A percentile compares a stretch with the other conserved stretches of the same genome.
These are phyloP conservation scores for Ctenochaetus hawaiiensis DNA, from an alignment of 2,797 vertebrate genomes.

Conservation along the genomic window DNA sequence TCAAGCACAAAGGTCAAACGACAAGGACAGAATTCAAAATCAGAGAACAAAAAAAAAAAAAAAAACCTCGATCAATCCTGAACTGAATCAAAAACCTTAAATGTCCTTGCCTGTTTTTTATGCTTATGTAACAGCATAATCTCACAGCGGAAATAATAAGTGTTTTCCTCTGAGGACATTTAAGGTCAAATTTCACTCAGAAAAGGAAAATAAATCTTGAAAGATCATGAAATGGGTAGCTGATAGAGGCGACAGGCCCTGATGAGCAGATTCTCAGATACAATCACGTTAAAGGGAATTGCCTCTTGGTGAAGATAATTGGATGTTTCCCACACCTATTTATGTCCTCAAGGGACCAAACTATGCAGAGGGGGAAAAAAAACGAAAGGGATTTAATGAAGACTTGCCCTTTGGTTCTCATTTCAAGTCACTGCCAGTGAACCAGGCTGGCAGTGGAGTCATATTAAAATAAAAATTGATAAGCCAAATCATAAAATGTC, in stretches of 20 bases:
- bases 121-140: neutral
- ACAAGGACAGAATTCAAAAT: conserved; percentile 38
- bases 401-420: conserved; percentile 42
- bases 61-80: neutral
- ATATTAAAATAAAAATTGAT: conserved; percentile 21
- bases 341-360: conserved; percentile 58
- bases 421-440: conserved; percentile 32
- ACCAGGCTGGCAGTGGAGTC: conserved; percentile 22
- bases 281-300: conserved; percentile 80
- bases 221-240: conserved; percentile 56
- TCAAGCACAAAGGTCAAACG: conserved; percentile 56
- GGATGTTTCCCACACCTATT: conserved; percentile 74
- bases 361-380: conserved; percentile 37
- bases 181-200: conserved; percentile 39
- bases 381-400: conserved; percentile 55
- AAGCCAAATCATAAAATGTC: conserved; percentile 25
- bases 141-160: conserved; percentile 15
- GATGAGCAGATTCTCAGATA: conserved; percentile 78
- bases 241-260: conserved; percentile 48
- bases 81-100: conserved; percentile 26
- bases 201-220: conserved; percentile 10
- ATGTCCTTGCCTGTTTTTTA: neutral
- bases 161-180: conserved; percentile 40
- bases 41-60: conserved; percentile 11
- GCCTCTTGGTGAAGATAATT: conserved; percentile 78